Evolutionary conservation across 2,797 vertebrate species (phyloP).

Genomic region (Triplophysa bombifrons): DNA sequence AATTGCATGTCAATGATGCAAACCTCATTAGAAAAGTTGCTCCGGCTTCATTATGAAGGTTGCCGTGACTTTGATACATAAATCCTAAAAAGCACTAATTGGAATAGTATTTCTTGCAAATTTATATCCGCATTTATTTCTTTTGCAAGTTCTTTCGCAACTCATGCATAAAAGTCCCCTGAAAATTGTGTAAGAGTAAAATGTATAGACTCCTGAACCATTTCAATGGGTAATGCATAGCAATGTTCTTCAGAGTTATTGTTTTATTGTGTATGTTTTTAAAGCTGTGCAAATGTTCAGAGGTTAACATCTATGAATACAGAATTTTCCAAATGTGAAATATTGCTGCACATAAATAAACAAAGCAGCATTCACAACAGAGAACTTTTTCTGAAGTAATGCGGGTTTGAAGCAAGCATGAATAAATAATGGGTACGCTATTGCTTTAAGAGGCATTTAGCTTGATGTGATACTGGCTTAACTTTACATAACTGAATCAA

Average conservation of each 20-base stretch:
- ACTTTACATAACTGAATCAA: neutral
- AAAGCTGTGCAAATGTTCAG: neutral
- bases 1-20: conserved; percentile 51
- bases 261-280: neutral
- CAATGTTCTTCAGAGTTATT: neutral
- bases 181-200: neutral
- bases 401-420: too few species aligned
- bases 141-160: neutral
- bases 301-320: neutral
- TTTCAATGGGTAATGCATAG: too few species aligned
- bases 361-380: neutral
- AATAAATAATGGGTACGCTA: too few species aligned
- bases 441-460: neutral
- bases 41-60: conserved; percentile 26
- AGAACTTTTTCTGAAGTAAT: neutral
- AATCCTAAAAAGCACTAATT: conserved; percentile 38
- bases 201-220: neutral
- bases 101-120: conserved; percentile 28
- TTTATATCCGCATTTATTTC: conserved; percentile 14
- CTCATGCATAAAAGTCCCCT: neutral
- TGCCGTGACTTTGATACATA: conserved; percentile 42
- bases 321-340: neutral
- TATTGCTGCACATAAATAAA: neutral
- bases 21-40: conserved; percentile 46
- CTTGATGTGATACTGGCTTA: neutral